Base-by-base conservation (phyloP, 2,797 vertebrate genomes). In the Pygocentrus nattereri region DNA sequence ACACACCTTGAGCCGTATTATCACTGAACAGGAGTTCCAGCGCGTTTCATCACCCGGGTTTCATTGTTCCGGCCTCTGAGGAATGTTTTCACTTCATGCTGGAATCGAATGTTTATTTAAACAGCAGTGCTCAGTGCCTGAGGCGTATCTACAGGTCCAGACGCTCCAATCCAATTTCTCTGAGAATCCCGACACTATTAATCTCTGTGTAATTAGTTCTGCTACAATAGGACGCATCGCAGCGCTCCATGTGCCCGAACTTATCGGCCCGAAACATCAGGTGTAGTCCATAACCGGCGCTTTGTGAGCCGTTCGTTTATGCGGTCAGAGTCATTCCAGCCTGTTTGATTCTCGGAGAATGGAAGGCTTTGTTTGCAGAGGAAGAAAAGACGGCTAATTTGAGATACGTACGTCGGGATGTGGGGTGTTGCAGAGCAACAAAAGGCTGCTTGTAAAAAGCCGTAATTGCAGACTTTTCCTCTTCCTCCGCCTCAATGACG, bases 381-480 rank as follows among this genome's bases (percentile, higher is more conserved):
- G 59, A 85, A 85, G 87, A 86, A 79, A 83, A 54, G 34, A 82
- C 59, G 59, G 54, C 65, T 58, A 13, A 82, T 89, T 84, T 87
- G 83, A 82, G 27, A 81, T 19, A 81, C 52, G 85, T 79, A 76
- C 68, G 52, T 74, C 71, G 88, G 78, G 64, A 88, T 77, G 74
- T 65, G 84, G 87, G 89, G 83, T 56, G 83, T 85, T 89, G 85
- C 70, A 85, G 74, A 76, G 61, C 74, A 70, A 84, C 82, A 85
- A 86, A 67, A 83, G 21, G 21, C 30, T 71, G 12, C 86, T 78
- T 85, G 76, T 61, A 59, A 49, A 13, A 73, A 61, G 64, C 64
- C 78, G 77, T 80, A 87, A 90, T 81, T 89, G 81, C 79, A 84
- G 74, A 87, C 85, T 83, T 79, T 65, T 34, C 81, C 85, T 87